Evolutionary conservation across 2,888 invertebrate genomes (phyloP).

Genomic region (Pemphredon lugubris): DNA sequence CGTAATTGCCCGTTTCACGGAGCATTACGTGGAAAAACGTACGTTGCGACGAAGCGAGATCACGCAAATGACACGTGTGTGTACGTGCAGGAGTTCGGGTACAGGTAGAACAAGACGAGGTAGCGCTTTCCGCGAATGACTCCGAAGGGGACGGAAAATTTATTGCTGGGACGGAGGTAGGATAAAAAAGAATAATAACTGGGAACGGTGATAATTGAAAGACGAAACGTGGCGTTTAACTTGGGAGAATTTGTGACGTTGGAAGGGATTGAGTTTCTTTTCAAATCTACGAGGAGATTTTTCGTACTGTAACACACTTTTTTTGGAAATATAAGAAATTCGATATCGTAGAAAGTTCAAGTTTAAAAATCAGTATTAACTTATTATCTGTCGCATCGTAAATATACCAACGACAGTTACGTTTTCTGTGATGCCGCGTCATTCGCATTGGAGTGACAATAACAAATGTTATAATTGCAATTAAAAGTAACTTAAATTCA

Average conservation of each 20-base stretch:
- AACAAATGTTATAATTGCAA: too few species aligned
- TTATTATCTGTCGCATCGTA: too few species aligned
- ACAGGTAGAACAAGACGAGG: constrained; percentile 20
- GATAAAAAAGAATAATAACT: not conserved
- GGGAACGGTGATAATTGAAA: constrained; percentile 41
- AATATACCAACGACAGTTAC: too few species aligned
- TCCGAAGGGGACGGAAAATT: constrained; percentile 13
- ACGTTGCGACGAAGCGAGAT: constrained; percentile 48
- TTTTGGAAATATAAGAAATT: too few species aligned
- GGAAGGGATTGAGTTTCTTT: too few species aligned
- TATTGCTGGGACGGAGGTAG: constrained; percentile 7
- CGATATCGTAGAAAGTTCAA: too few species aligned
- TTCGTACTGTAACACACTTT: too few species aligned
- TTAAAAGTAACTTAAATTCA: too few species aligned
- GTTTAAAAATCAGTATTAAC: too few species aligned
- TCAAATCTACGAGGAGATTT: too few species aligned
- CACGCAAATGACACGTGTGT: constrained; percentile 54
- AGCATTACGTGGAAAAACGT: constrained; percentile 67
- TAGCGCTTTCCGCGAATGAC: constrained; percentile 6
- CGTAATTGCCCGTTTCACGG: constrained; percentile 69
- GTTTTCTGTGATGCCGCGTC: too few species aligned
- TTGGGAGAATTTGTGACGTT: constrained; percentile 10
- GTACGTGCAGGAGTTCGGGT: constrained; percentile 44
- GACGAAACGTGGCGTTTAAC: constrained; percentile 15
- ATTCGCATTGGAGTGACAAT: too few species aligned